Percentiles rank a stretch among this genome's conserved stretches.
Conservation (phyloP, 2,797 vertebrate species). For the Anniella stebbinsi region DNA sequence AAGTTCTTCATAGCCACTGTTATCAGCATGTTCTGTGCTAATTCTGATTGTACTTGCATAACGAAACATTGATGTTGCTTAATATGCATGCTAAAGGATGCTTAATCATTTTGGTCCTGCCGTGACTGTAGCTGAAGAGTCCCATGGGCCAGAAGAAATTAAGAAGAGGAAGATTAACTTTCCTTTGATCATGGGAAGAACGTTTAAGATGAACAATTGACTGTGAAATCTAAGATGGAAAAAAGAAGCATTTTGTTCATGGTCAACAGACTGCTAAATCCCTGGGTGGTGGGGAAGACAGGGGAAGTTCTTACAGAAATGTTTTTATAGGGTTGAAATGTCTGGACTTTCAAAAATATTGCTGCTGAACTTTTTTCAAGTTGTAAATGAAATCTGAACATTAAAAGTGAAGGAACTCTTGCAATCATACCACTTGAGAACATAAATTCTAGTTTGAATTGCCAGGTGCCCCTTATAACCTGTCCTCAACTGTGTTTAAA, state of each 20-base stretch:
- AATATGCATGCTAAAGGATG: slow-evolving; percentile 47
- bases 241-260: not conserved
- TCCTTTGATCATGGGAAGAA: not conserved
- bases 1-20: slow-evolving; percentile 31
- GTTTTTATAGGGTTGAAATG: rapidly evolving
- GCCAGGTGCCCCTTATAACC: not conserved
- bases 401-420: not conserved
- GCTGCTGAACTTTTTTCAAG: not conserved
- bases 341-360: not conserved
- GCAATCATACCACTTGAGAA: not conserved
- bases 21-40: slow-evolving; percentile 56
- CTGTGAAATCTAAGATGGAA: not conserved
- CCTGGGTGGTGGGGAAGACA: not conserved
- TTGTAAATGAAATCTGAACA: not conserved
- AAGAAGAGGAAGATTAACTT: not conserved
- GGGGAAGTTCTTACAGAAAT: not conserved
- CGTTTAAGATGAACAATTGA: rapidly evolving
- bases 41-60: slow-evolving; percentile 64
- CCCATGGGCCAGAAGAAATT: slow-evolving; percentile 3
- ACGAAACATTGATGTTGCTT: slow-evolving; percentile 53
- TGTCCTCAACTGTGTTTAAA: not conserved
- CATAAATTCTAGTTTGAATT: not conserved
- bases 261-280: not conserved
- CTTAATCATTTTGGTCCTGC: slow-evolving; percentile 31
- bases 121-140: not conserved